These are phyloP conservation scores for Thyatira batis DNA, from an alignment of 2,888 invertebrate genomes.

Conservation along the genomic window DNA sequence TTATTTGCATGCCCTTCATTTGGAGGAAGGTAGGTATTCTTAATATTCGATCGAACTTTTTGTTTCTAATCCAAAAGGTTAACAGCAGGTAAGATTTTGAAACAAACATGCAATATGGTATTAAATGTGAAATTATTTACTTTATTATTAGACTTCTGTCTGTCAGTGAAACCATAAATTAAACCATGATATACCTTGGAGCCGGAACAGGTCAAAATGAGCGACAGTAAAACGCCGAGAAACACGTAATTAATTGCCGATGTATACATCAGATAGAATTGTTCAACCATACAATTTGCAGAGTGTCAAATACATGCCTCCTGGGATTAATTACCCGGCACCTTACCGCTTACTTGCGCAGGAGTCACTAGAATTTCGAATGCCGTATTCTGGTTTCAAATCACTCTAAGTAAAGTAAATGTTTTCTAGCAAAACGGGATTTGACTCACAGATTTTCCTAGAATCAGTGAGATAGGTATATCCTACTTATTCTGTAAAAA, in stretches of 20 bases:
- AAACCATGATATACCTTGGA: constrained; percentile 18
- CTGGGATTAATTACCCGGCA: constrained; percentile 29
- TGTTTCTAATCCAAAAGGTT: no score
- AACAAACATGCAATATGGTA: no score
- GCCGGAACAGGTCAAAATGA: constrained; percentile 23
- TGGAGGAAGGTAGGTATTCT: neutral
- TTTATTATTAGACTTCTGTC: neutral
- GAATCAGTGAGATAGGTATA: constrained; percentile 11
- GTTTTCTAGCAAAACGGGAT: constrained; percentile 38
- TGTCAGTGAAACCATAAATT: neutral
- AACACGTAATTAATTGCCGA: constrained; percentile 26
- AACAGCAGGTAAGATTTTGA: no score
- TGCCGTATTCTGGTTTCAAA: constrained; percentile 30
- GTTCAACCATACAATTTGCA: constrained; percentile 25
- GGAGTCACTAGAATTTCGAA: constrained; percentile 6
- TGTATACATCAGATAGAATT: constrained; percentile 19
- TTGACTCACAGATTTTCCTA: constrained; percentile 36
- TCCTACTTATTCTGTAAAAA: neutral
- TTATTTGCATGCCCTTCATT: neutral
- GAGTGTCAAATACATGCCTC: constrained; percentile 28
- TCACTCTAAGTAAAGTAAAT: constrained; percentile 18
- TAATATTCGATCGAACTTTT: no score
- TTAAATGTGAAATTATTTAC: constrained; percentile 2
- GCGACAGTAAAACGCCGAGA: constrained; percentile 21
- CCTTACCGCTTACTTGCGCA: constrained; percentile 1